Evolutionary conservation across 2,113 vertebrate species (phyloP).

Genomic region (Chloroceryle aenea): DNA sequence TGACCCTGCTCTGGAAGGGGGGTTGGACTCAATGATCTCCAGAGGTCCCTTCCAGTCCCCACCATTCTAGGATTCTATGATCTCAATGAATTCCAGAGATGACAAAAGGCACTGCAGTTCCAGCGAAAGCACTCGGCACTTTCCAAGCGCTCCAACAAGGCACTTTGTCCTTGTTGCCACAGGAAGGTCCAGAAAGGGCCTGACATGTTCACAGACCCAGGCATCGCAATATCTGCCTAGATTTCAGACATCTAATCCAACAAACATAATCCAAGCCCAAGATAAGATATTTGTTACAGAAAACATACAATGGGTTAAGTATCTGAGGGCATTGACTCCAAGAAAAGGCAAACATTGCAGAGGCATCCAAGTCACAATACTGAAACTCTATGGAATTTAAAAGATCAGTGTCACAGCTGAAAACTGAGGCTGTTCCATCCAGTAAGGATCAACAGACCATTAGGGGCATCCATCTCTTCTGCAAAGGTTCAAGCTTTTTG

Average conservation of each 20-base stretch:
- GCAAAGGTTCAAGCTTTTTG: not conserved
- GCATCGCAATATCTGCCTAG: not conserved
- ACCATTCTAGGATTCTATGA: not conserved
- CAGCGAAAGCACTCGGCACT: not conserved
- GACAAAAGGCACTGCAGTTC: not conserved
- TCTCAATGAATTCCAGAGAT: not conserved
- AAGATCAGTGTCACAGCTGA: not conserved
- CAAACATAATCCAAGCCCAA: not conserved
- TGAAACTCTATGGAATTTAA: not conserved
- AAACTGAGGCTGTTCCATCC: not conserved
- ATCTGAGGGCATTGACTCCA: not conserved
- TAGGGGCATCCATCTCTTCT: not conserved
- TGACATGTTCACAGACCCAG: not conserved
- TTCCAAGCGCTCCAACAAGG: not conserved
- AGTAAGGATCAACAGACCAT: not conserved
- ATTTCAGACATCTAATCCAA: not conserved
- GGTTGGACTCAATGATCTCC: too few relatives aligned
- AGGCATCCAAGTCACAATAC: not conserved
- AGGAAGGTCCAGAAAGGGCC: not conserved
- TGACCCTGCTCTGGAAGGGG: too few relatives aligned
- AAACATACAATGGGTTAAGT: not conserved
- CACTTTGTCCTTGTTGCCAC: not conserved
- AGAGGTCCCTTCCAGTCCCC: too few relatives aligned
- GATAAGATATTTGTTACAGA: not conserved
- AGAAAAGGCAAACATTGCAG: not conserved